A percentile compares a stretch with the other conserved stretches of the same genome.
phyloP scores from a whole-genome alignment of 2,113 vertebrate species.

The Myrmophylax atrothorax region DNA sequence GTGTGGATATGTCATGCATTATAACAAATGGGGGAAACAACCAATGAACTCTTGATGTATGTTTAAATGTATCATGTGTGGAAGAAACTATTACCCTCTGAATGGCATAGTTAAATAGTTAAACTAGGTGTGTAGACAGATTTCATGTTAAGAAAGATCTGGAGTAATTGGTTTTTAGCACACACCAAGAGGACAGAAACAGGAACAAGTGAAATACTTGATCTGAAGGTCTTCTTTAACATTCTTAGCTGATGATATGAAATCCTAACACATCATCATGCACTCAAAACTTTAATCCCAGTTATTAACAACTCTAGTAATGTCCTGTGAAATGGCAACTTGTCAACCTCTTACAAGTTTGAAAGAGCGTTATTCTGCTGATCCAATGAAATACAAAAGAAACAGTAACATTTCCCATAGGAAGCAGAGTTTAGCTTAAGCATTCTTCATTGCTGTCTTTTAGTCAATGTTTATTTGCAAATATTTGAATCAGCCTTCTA shows the following conservation, averaged over 20 bases:
- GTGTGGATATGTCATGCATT: not conserved
- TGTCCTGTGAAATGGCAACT: not conserved
- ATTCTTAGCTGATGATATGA: not conserved
- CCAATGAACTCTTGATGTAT: not conserved
- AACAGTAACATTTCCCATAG: not conserved
- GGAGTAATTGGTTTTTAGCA: not conserved
- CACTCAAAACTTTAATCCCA: not conserved
- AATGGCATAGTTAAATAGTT: not conserved
- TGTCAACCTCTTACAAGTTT: not conserved
- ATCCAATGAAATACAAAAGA: not conserved
- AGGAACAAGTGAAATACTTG: not conserved
- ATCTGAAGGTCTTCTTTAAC: not conserved
- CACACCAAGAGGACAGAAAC: not conserved
- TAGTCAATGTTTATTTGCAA: not conserved
- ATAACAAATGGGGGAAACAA: not conserved
- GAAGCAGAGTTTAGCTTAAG: not conserved
- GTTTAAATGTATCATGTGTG: not conserved
- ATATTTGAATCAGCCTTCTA: not conserved
- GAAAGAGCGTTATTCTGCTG: not conserved
- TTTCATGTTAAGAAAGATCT: not conserved
- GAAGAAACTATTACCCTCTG: not conserved
- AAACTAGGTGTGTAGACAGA: not conserved
- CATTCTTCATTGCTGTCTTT: not conserved
- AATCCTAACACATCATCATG: not conserved
- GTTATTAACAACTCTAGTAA: not conserved